Evolutionary conservation across 2,888 invertebrate genomes (phyloP), one percentile per base, ranked within the genome.

Genomic region (Argynnis bischoffii): DNA sequence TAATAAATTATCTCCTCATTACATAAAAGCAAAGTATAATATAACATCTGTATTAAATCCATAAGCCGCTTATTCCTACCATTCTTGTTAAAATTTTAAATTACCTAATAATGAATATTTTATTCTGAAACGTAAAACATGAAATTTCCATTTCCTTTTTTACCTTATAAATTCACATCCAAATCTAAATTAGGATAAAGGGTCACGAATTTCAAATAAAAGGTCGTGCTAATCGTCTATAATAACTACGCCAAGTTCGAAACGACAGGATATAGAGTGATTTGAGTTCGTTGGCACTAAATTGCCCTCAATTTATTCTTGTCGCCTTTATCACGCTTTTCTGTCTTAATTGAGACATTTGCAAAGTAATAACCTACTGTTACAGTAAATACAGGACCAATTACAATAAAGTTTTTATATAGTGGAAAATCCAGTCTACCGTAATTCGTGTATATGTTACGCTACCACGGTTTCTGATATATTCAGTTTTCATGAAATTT

Each of bases 341-440:
- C 74, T 74, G 79, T 84, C 86, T 84, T 87, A 88, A 88, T 88
- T 88, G 86, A 87, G 87, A 85, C 87, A 88, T 88, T 89, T 88
- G 84, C 85, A 83, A 81, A 81, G 81, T 83, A 86, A 87, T 88
- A 81, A 79, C 81, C 76, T 69, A 76, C 77, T 77, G 79, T 71
- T 75, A 66, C 72, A 78, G 68, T 74, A 74, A 82, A 80, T 73
- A 69, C 73, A 73, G 73, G 71, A 74, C 71, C 60, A 64, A 70
- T 60, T 69, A 64, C 67, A 63, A 66, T 71, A 60, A 72, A 74
- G 63, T 69, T 71, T 66, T 69, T 64, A 53, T 64, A 31, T 51
- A 18, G 41, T 18, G 21, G 63, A 15, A 63, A 54, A 63, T 15
- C 50, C 15, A n/a, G 16, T 6, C n/a, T n/a, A 14, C 13, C 35